Evolutionary conservation across 2,797 vertebrate genomes (phyloP).

Genomic region (Menidia menidia): DNA sequence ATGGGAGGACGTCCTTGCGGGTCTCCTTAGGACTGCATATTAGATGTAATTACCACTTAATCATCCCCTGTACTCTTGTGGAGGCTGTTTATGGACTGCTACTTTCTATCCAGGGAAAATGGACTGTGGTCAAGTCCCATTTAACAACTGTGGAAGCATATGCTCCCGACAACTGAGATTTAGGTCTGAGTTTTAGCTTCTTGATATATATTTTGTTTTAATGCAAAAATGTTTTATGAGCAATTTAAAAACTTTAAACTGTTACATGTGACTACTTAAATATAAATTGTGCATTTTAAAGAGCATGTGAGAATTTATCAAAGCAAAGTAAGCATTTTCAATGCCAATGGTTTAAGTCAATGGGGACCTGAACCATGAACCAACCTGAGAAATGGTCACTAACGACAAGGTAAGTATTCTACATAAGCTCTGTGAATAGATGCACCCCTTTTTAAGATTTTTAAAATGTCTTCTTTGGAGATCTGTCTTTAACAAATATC

Average conservation of each 20-base stretch:
- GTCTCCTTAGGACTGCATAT: conserved; percentile 44
- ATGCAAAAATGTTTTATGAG: not conserved
- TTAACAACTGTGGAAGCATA: conserved; percentile 23
- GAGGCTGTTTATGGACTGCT: conserved; percentile 49
- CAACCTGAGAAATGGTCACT: not conserved
- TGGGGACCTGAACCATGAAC: not conserved
- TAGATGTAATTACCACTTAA: conserved; percentile 52
- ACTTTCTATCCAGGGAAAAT: conserved; percentile 36
- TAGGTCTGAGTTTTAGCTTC: conserved; percentile 17
- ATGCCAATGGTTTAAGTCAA: no score
- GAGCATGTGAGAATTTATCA: no score
- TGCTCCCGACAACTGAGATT: conserved; percentile 28
- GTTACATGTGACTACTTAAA: not conserved
- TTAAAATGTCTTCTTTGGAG: not conserved
- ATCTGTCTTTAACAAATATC: not conserved
- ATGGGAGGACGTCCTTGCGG: conserved; percentile 57
- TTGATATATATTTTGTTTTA: not conserved
- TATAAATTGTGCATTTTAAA: no score
- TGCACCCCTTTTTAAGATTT: not conserved
- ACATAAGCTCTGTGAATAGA: not conserved
- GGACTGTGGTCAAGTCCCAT: conserved; percentile 26
- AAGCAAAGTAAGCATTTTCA: no score
- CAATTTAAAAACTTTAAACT: not conserved
- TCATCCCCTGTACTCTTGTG: conserved; percentile 42
- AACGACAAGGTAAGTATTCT: not conserved